Evolutionary conservation across 2,888 invertebrate genomes (phyloP).

Genomic region (Tachina grossa): DNA sequence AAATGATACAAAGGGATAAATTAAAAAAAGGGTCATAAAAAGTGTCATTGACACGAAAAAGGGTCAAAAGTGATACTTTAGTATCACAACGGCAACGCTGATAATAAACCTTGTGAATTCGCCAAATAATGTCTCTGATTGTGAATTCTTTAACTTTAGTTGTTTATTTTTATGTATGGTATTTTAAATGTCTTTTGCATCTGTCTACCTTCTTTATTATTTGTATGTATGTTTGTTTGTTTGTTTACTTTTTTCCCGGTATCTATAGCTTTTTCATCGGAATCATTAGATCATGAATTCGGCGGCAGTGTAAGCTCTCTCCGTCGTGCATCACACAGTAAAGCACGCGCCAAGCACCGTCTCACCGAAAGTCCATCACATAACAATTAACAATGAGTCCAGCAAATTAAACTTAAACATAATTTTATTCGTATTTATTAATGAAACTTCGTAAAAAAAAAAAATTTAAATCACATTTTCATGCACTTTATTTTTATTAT

Average conservation of each 20-base stretch:
- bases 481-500: conserved; percentile 11
- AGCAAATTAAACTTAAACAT: conserved; percentile 58
- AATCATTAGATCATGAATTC: conserved; percentile 83
- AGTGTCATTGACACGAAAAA: too few relatives aligned
- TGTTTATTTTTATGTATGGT: background rate
- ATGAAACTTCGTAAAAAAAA: conserved; percentile 30
- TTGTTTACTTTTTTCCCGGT: conserved; percentile 70
- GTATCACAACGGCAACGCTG: too few relatives aligned
- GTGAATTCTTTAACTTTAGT: background rate
- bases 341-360: conserved; percentile 83
- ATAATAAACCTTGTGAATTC: background rate
- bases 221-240: conserved; percentile 42
- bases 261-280: conserved; percentile 82
- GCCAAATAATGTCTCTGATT: background rate
- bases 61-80: too few relatives aligned
- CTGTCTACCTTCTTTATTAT: conserved; percentile 35
- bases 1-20: too few relatives aligned
- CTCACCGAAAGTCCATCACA: conserved; percentile 83
- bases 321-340: conserved; percentile 83
- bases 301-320: conserved; percentile 83
- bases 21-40: too few relatives aligned
- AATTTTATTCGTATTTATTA: conserved; percentile 40
- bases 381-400: conserved; percentile 74
- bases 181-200: conserved; percentile 42
- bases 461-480: conserved; percentile 16